Evolutionary conservation across 2,888 invertebrate genomes (phyloP).

Genomic region (Villa cingulata): DNA sequence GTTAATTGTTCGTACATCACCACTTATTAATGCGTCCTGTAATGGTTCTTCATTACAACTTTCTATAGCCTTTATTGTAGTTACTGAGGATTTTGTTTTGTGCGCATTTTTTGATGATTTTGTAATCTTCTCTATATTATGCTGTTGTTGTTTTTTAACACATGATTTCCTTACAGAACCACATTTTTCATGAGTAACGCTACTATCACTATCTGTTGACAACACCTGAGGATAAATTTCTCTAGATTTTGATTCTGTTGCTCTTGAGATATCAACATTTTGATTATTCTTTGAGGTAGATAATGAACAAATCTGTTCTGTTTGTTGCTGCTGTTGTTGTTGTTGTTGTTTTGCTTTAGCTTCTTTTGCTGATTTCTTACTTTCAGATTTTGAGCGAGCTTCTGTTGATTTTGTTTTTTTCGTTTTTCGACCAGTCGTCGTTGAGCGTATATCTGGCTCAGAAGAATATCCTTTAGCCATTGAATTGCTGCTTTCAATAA

Average conservation of each 20-base stretch:
- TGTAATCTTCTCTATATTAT: too few relatives aligned
- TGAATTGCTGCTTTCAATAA: constrained; percentile 6
- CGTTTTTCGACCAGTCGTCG: constrained; percentile 12
- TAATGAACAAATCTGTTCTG: neutral
- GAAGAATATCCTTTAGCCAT: constrained; percentile 32
- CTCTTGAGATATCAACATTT: neutral
- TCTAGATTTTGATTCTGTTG: neutral
- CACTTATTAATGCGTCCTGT: neutral
- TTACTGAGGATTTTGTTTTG: too few relatives aligned
- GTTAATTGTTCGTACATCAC: neutral
- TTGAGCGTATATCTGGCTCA: constrained; percentile 29
- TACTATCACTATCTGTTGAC: neutral
- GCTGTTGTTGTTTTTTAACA: neutral
- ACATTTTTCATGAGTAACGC: too few relatives aligned
- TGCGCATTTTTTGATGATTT: too few relatives aligned
- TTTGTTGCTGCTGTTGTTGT: neutral
- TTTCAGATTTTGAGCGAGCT: constrained; percentile 37
- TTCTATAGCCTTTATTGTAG: too few relatives aligned
- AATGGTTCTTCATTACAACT: neutral
- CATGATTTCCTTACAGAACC: neutral
- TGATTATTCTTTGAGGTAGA: neutral
- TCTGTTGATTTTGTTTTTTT: constrained; percentile 17
- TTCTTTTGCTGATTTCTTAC: constrained; percentile 26
- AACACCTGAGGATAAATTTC: neutral
- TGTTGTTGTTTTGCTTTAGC: too few relatives aligned